Evolutionary conservation across 1,140 invertebrate genomes (phyloP).

Genomic region (Delia radicum): DNA sequence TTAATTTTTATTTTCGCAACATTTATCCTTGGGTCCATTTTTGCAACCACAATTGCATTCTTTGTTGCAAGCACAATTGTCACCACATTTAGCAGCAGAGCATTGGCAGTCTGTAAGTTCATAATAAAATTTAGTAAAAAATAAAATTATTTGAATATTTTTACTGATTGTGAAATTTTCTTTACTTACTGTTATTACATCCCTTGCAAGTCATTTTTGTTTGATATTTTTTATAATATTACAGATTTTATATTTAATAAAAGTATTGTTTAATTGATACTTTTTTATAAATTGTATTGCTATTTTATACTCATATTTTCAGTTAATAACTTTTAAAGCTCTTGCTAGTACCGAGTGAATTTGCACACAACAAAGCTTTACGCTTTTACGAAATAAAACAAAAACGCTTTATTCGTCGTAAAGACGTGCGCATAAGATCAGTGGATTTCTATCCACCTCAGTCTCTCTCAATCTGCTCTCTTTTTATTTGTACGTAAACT

Average conservation of each 20-base stretch:
- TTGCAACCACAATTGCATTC: conserved; percentile 43
- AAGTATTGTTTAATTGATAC: background rate
- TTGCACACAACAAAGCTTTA: background rate
- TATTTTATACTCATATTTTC: background rate
- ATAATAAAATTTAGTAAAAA: background rate
- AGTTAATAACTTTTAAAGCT: background rate
- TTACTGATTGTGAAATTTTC: background rate
- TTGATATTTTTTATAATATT: background rate
- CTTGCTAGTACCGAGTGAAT: background rate
- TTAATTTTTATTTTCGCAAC: conserved; percentile 37
- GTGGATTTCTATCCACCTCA: too few relatives aligned
- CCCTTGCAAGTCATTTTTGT: background rate
- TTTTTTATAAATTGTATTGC: too few relatives aligned
- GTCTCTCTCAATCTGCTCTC: too few relatives aligned
- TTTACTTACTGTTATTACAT: conserved; percentile 11
- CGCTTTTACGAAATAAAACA: too few relatives aligned
- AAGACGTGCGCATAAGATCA: background rate
- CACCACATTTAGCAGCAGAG: conserved; percentile 35
- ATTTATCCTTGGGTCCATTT: conserved; percentile 42
- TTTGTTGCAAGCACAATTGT: conserved; percentile 39
- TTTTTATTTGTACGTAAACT: too few relatives aligned
- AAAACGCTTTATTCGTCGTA: too few relatives aligned
- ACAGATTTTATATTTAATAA: background rate
- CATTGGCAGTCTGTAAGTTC: conserved; percentile 38
- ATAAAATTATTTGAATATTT: too few relatives aligned